Evolutionary conservation across 2,797 vertebrate genomes (phyloP), one percentile per base, ranked within the genome.

Genomic region (Arnoldichthys spilopterus): DNA sequence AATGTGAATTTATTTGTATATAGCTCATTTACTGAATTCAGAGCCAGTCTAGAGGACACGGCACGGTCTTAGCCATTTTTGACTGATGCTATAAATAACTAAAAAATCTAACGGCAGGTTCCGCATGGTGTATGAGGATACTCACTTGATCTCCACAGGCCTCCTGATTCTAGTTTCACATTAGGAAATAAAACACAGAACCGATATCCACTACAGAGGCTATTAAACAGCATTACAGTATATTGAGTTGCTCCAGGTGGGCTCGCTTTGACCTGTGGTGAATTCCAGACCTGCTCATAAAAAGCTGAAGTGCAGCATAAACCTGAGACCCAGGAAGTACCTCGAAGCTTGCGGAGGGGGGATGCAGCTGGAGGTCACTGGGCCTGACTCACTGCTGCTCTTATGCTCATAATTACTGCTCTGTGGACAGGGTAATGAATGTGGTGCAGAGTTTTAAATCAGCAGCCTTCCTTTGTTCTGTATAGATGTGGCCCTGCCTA

Each of bases 211-310:
- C 30, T 18, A 11, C 11, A 34, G 9, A 68, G 64, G 22, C 24
- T 12, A 5, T 68, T 56, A 5, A 20, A 22, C 7, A 8, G 3
- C 34, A 18, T 56, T 24, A 12, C 22, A 12, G 20, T 16, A 24
- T 9, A 3, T 22, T 30, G 20, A 11, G 47, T 34, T 66, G 20
- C 32, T 49, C 45, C 45, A 76, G 63, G 62, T 66, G 28, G 62
- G 13, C n/a, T 71, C 30, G 15, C 12, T 76, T 51, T 81, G 69
- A 59, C 9, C 51, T 30, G 18, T n/a, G 61, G 68, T 71, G 28
- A 80, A 78, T 78, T 82, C 71, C 66, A 1, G 30, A 56, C 45
- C 71, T 18, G 26, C 54, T 85, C 61, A 76, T 72, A 49, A 69
- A 64, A 59, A 12, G 49, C 45, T 77, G 15, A 76, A 72, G 63